These are phyloP conservation scores for Acrocephalus arundinaceus DNA, from an alignment of 2,113 vertebrate genomes.

Conservation along the genomic window DNA sequence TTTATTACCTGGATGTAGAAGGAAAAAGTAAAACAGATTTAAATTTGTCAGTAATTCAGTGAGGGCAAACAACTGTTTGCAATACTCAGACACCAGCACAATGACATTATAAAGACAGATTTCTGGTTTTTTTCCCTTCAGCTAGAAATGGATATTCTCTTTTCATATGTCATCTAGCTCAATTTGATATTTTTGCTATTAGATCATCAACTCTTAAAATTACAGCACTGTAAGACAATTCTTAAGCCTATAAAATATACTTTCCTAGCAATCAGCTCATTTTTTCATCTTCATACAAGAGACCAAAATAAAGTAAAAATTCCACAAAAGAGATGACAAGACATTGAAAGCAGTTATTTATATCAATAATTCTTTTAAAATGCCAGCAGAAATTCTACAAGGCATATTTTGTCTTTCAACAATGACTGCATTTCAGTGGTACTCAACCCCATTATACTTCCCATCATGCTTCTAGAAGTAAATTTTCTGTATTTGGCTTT, in stretches of 20 bases:
- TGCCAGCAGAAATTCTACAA: background rate
- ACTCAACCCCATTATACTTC: background rate
- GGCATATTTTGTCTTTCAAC: background rate
- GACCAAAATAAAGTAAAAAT: background rate
- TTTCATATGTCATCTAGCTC: background rate
- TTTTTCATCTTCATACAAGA: background rate
- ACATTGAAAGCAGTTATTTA: background rate
- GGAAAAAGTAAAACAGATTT: background rate
- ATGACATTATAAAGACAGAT: background rate
- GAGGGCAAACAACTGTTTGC: background rate
- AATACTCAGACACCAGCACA: background rate
- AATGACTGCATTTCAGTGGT: background rate
- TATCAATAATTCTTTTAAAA: background rate
- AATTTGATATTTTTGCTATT: background rate
- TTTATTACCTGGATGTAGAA: background rate
- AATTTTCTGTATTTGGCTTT: conserved; percentile 38
- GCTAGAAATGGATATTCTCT: background rate
- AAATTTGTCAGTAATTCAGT: background rate
- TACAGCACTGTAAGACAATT: background rate
- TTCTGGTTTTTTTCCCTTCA: background rate
- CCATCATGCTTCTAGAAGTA: background rate
- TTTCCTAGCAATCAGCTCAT: background rate
- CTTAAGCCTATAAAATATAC: background rate
- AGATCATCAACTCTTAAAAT: background rate
- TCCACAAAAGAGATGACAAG: background rate